A percentile compares a stretch with the other conserved stretches of the same genome.
Conservation (phyloP, 2,797 vertebrate genomes). For the Coracias cyanogaster region DNA sequence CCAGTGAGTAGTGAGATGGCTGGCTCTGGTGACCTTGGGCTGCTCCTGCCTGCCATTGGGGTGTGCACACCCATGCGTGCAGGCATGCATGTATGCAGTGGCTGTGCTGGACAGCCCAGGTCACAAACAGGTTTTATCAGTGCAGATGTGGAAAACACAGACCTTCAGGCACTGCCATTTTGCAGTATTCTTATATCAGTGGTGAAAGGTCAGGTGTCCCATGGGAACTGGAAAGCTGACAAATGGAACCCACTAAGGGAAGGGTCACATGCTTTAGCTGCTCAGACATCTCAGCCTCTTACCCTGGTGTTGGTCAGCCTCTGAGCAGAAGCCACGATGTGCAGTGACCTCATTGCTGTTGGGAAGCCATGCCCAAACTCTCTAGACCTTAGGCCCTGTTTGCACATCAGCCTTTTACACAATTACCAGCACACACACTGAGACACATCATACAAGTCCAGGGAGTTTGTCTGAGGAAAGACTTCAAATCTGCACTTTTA, state of each 20-base stretch:
- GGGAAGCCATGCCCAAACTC: neutral
- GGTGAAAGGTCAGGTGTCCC: neutral
- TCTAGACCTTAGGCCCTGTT: neutral
- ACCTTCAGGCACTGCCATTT: neutral
- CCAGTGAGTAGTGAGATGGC: neutral
- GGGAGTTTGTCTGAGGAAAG: neutral
- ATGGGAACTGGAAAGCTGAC: neutral
- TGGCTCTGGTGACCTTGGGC: neutral
- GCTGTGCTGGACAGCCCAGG: rapidly evolving
- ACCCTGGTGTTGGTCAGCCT: neutral
- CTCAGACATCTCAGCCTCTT: neutral
- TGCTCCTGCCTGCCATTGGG: rapidly evolving
- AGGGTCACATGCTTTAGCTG: neutral
- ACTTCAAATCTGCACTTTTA: neutral
- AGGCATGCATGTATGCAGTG: neutral
- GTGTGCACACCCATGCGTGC: neutral
- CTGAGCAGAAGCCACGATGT: neutral
- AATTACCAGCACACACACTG: neutral
- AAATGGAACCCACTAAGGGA: neutral
- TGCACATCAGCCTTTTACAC: neutral
- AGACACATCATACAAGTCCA: neutral
- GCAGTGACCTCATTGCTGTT: neutral
- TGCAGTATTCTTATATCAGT: neutral
- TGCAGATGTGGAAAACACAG: neutral
- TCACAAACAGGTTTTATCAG: neutral